Conservation (phyloP, 1,140 invertebrate genomes). For the Cydia strobilella region DNA sequence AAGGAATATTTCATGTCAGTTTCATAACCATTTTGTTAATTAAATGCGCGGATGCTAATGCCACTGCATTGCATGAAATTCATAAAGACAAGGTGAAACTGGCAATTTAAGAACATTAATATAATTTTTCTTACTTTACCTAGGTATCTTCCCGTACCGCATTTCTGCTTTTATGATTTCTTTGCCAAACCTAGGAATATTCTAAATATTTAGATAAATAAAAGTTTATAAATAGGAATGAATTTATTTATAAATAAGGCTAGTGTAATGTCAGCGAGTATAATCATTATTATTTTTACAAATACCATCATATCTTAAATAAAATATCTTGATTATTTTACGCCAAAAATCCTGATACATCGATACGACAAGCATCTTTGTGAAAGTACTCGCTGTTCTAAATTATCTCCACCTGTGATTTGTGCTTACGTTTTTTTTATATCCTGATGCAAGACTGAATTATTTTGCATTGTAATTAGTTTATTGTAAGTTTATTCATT, state of each 20-base stretch:
- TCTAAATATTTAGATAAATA: not conserved
- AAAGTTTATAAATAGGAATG: not conserved
- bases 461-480: constrained; percentile 9
- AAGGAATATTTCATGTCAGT: no score
- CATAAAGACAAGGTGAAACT: no score
- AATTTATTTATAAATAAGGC: not conserved
- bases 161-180: not conserved
- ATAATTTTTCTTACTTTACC: no score
- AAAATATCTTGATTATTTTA: no score
- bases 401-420: not conserved
- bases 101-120: no score
- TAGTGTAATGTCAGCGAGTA: not conserved
- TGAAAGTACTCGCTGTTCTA: not conserved
- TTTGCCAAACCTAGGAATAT: not conserved
- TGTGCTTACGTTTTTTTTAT: constrained; percentile 8
- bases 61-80: no score
- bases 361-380: not conserved
- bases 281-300: not conserved
- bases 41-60: no score
- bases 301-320: no score
- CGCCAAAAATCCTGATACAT: no score
- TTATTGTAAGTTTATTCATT: not conserved
- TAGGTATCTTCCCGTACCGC: not conserved
- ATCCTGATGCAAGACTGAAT: not conserved
- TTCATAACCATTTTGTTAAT: no score